Evolutionary conservation across 2,797 vertebrate genomes (phyloP), one percentile per base, ranked within the genome.

Genomic region (Rhynchonycteris naso): DNA sequence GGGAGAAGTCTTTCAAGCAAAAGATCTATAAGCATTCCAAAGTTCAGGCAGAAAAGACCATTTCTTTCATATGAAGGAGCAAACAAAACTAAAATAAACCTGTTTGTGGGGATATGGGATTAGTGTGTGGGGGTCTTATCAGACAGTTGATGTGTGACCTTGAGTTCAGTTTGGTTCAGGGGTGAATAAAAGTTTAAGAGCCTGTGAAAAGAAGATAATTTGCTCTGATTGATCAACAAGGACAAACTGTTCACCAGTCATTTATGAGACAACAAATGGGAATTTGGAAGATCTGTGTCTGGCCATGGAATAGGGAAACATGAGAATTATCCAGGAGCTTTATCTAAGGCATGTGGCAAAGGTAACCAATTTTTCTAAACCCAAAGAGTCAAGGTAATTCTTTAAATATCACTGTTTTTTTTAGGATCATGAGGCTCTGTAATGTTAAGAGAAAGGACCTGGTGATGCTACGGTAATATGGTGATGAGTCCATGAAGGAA

Each of bases 101-200:
- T 52, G 4, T 7, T 3, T 21, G 0, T 54, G 5, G 26, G 8
- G 47, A 15, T 54, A 1, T 33, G 28, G 47, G 21, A 22, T 10
- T 22, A 65, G 26, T 56, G 13, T 24, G 43, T 5, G n/a, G 33
- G 24, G 19, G 0, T 26, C 22, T 79, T 33, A n/a, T 61, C 54
- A 30, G 16, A 85, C 1, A 24, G 54, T 61, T 52, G 14, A 30
- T 52, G 22, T 26, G n/a, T 71, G 15, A 30, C 68, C 18, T 16
- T 69, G 75, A 90, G 35, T 2, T 54, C 63, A 28, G 12, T 38
- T 13, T 74, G 8, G 11, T 28, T 58, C 28, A 18, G 24, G 16
- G 21, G 30, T 80, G 22, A 65, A n/a, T 47, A 35, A 76, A 66
- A 76, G 10, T 28, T 76, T 38, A 91, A 12, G 4, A 13, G 38